Evolutionary conservation across 2,113 vertebrate genomes (phyloP).

Genomic region (Ammodytes marinus): DNA sequence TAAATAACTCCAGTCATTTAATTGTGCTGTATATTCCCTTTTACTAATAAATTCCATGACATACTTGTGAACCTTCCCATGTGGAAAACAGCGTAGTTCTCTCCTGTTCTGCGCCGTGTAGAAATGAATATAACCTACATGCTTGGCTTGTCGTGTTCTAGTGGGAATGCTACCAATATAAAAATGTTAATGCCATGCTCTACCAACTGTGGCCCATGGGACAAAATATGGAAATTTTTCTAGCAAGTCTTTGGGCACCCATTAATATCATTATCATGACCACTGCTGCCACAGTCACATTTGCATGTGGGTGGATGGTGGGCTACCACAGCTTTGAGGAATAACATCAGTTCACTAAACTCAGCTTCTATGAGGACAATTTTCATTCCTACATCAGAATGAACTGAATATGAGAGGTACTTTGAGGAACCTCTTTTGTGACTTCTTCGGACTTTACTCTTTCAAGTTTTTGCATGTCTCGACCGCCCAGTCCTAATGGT

Average conservation of each 20-base stretch:
- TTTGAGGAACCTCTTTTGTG: neutral
- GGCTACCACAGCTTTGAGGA: conserved; percentile 20
- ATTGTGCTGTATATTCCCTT: neutral
- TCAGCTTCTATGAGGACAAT: neutral
- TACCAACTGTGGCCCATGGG: conserved; percentile 53
- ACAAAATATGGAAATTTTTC: conserved; percentile 70
- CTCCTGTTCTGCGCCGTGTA: conserved; percentile 7
- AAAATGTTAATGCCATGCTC: conserved; percentile 71
- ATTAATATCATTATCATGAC: conserved; percentile 72
- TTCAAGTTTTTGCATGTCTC: conserved; percentile 15
- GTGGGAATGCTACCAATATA: conserved; percentile 64
- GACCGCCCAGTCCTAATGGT: neutral
- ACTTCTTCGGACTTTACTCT: conserved; percentile 12
- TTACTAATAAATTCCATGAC: conserved; percentile 4
- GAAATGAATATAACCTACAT: conserved; percentile 49
- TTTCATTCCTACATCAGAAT: conserved; percentile 17
- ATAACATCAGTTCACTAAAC: conserved; percentile 8
- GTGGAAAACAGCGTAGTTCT: conserved; percentile 8
- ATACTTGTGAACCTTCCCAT: conserved; percentile 17
- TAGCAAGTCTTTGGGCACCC: conserved; percentile 62
- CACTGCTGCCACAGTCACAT: conserved; percentile 36
- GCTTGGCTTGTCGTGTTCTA: conserved; percentile 50
- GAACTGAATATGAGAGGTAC: neutral
- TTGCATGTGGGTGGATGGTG: conserved; percentile 31
- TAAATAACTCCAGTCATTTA: neutral